Evolutionary conservation across 1,140 invertebrate species (phyloP).

Genomic region (Eriosoma lanigerum): DNA sequence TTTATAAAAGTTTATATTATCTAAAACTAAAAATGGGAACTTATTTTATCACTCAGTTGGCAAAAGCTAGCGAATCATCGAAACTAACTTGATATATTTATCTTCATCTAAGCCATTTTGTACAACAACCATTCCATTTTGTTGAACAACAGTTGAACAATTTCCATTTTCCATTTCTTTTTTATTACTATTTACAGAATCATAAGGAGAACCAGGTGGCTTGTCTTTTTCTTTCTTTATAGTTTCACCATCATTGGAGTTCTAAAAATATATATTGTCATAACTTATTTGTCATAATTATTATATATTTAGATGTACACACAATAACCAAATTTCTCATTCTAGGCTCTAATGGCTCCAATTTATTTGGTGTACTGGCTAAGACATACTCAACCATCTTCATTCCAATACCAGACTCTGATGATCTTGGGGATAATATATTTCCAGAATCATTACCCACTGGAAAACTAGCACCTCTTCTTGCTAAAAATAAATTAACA

Average conservation of each 20-base stretch:
- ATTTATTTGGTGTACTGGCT: constrained; percentile 83
- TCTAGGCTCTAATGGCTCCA: constrained; percentile 71
- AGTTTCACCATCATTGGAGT: constrained; percentile 55
- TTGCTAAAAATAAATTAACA: constrained; percentile 55
- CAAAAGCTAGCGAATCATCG: background rate
- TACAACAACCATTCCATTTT: constrained; percentile 70
- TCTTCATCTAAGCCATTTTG: constrained; percentile 88
- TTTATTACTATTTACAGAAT: constrained; percentile 61
- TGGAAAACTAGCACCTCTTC: constrained; percentile 65
- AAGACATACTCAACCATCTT: constrained; percentile 99
- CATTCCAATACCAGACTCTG: constrained; percentile 82
- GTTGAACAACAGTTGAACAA: constrained; percentile 57
- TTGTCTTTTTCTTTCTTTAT: constrained; percentile 68
- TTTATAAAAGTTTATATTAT: too few species aligned
- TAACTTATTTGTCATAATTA: background rate
- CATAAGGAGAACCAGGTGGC: constrained; percentile 69
- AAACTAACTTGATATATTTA: constrained; percentile 90
- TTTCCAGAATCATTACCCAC: constrained; percentile 61
- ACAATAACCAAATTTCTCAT: constrained; percentile 74
- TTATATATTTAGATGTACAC: constrained; percentile 54
- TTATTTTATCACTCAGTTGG: background rate
- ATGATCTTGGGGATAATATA: constrained; percentile 70
- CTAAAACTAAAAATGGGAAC: too few species aligned
- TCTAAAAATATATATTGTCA: constrained; percentile 54
- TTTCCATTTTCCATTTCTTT: constrained; percentile 62